Percentiles rank a stretch among this genome's conserved stretches.
Evolutionary conservation across 1,140 invertebrate species (phyloP).

Genomic region (Oncopeltus fasciatus): DNA sequence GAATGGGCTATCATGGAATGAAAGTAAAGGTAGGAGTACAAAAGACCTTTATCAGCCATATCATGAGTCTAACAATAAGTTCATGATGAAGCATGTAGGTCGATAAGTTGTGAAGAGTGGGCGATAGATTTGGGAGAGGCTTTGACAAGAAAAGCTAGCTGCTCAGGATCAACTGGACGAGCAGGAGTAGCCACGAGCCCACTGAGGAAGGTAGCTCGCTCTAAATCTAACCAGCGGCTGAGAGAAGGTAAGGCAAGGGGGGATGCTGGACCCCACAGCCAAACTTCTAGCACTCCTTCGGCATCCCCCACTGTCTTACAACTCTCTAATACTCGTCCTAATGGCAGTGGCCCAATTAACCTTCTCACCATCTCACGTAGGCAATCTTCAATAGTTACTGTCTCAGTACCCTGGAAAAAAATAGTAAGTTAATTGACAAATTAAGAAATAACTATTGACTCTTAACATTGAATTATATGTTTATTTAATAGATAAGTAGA

Average conservation of each 20-base stretch:
- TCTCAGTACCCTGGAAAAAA: constrained; percentile 5
- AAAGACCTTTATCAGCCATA: no score
- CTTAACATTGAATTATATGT: no score
- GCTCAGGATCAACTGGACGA: constrained; percentile 58
- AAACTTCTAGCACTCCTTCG: constrained; percentile 66
- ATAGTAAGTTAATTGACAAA: background rate
- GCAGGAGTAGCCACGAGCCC: constrained; percentile 46
- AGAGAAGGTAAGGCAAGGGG: constrained; percentile 21
- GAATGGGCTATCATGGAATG: no score
- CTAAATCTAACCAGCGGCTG: constrained; percentile 61
- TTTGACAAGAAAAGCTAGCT: constrained; percentile 63
- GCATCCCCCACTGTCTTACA: constrained; percentile 26
- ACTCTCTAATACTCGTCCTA: constrained; percentile 1
- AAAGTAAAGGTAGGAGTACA: no score
- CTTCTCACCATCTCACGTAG: background rate
- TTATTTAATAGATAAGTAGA: no score
- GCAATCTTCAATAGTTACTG: background rate
- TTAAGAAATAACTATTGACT: no score
- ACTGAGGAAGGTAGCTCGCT: constrained; percentile 64
- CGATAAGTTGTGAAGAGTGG: constrained; percentile 35
- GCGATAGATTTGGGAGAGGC: constrained; percentile 65
- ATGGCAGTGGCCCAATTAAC: constrained; percentile 28
- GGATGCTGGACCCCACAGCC: constrained; percentile 69
- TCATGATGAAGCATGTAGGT: background rate
- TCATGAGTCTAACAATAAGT: no score